Percentiles rank a stretch among this genome's conserved stretches.
phyloP scores from a whole-genome alignment of 2,888 invertebrate species.

The Allacma fusca region DNA sequence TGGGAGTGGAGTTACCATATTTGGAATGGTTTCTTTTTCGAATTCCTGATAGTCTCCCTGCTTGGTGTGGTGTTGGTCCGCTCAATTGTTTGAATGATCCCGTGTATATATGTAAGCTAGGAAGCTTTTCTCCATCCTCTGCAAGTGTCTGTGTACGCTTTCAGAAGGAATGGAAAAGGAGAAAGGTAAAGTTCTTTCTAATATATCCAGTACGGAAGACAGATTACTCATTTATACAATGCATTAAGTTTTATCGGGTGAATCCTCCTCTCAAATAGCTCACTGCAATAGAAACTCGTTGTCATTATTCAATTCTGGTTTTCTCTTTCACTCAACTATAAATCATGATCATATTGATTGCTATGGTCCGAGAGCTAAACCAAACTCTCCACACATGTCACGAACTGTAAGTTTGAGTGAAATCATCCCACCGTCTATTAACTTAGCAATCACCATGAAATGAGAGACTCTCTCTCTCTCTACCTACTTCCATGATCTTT shows the following conservation, averaged over 20 bases:
- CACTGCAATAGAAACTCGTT: slow-evolving; percentile 40
- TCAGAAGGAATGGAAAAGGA: slow-evolving; percentile 6
- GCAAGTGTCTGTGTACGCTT: not conserved
- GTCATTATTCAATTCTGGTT: slow-evolving; percentile 44
- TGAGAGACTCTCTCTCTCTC: slow-evolving; percentile 39
- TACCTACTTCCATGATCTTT: slow-evolving; percentile 13
- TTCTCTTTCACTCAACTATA: slow-evolving; percentile 37
- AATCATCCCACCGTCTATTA: slow-evolving; percentile 45
- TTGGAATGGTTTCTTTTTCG: slow-evolving; percentile 7
- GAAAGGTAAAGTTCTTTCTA: slow-evolving; percentile 32
- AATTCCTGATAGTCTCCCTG: not conserved
- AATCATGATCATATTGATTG: slow-evolving; percentile 44
- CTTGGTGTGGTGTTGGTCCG: not conserved
- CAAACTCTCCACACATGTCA: slow-evolving; percentile 43
- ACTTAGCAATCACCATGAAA: slow-evolving; percentile 42
- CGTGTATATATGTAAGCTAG: not conserved
- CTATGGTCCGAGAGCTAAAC: slow-evolving; percentile 1
- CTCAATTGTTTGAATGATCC: slow-evolving; percentile 22
- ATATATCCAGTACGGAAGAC: slow-evolving; percentile 44
- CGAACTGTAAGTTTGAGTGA: slow-evolving; percentile 43
- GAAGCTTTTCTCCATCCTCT: not conserved
- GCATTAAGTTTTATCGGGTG: slow-evolving; percentile 49
- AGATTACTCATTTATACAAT: slow-evolving; percentile 52
- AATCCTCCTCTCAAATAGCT: slow-evolving; percentile 40
- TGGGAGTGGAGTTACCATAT: not conserved